These are phyloP conservation scores for Cryptoprocta ferox DNA, from an alignment of 2,797 vertebrate genomes.

Conservation along the genomic window DNA sequence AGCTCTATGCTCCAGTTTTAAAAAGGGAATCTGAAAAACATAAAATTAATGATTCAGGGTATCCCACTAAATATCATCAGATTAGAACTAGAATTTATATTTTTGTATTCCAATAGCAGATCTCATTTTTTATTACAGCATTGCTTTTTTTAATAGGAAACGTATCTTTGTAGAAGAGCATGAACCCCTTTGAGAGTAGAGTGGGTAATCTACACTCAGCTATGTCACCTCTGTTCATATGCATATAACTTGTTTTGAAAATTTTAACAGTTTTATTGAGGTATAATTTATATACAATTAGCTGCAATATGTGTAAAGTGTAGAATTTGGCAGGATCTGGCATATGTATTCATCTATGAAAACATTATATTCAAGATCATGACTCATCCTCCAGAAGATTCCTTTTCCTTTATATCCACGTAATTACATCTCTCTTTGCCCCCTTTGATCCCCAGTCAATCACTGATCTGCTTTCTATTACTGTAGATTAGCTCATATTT, in stretches of 20 bases:
- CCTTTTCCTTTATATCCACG: neutral
- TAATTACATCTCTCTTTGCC: neutral
- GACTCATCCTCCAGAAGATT: neutral
- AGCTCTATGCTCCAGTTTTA: neutral
- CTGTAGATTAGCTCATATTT: neutral
- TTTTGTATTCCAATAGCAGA: neutral
- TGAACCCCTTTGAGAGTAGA: neutral
- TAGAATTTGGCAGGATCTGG: neutral
- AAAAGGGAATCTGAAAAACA: neutral
- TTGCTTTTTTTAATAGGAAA: neutral
- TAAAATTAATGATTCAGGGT: neutral
- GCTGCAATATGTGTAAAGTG: neutral
- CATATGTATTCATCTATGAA: neutral
- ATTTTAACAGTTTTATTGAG: neutral
- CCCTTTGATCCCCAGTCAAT: neutral
- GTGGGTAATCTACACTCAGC: neutral
- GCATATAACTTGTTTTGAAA: neutral
- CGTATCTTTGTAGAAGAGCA: neutral
- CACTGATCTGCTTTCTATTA: neutral
- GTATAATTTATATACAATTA: neutral
- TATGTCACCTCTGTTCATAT: neutral
- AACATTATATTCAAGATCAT: neutral
- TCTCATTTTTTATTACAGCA: neutral
- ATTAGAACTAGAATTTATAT: neutral
- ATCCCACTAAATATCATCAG: neutral